Evolutionary conservation across 2,888 invertebrate species (phyloP).

Genomic region (Agonopterix arenella): DNA sequence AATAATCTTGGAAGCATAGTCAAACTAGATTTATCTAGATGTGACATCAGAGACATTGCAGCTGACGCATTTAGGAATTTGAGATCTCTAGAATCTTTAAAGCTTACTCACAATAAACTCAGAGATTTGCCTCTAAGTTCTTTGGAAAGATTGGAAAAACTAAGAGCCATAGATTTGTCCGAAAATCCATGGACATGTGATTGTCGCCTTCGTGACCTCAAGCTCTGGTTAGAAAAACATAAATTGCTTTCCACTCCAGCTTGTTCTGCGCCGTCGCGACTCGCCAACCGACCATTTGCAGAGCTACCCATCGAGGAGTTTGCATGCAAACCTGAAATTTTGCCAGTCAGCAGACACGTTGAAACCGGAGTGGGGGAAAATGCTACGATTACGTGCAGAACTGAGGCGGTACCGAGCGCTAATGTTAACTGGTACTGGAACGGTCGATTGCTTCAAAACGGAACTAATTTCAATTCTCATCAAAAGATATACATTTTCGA

Average conservation of each 20-base stretch:
- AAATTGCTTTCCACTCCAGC: constrained; percentile 87
- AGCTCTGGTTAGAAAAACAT: constrained; percentile 87
- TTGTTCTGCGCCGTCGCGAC: constrained; percentile 83
- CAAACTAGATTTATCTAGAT: constrained; percentile 89
- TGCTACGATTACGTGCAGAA: constrained; percentile 88
- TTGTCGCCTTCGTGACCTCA: constrained; percentile 87
- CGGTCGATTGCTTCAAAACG: constrained; percentile 85
- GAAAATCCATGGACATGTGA: constrained; percentile 95
- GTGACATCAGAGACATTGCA: constrained; percentile 87
- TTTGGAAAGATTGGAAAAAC: constrained; percentile 82
- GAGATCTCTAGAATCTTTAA: constrained; percentile 85
- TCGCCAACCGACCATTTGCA: constrained; percentile 84
- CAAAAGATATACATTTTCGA: constrained; percentile 87
- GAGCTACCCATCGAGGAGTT: constrained; percentile 89
- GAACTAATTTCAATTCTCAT: constrained; percentile 86
- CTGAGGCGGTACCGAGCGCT: constrained; percentile 88
- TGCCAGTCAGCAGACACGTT: constrained; percentile 85
- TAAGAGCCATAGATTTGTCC: constrained; percentile 89
- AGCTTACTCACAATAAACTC: constrained; percentile 88
- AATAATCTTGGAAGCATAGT: constrained; percentile 85
- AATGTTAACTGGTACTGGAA: constrained; percentile 93
- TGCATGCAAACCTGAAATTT: constrained; percentile 89
- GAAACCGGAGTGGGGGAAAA: constrained; percentile 90
- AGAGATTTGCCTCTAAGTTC: constrained; percentile 84
- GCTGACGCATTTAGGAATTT: constrained; percentile 84